Conservation (phyloP, 2,888 invertebrate species). For the Xestia rhomboidea region DNA sequence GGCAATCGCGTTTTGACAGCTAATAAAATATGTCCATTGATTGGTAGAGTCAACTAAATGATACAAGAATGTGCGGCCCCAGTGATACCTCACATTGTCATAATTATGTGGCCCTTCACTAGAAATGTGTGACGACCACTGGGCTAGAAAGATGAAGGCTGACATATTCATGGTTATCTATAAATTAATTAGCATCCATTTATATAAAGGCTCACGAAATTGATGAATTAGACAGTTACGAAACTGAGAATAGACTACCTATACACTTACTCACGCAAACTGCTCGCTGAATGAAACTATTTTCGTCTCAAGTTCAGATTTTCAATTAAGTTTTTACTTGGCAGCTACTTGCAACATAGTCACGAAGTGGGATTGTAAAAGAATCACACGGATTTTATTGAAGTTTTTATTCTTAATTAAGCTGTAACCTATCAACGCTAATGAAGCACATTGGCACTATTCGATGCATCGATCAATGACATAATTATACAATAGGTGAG, state of each 20-base stretch:
- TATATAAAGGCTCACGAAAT: not conserved
- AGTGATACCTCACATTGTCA: too few relatives aligned
- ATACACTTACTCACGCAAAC: not conserved
- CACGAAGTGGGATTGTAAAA: conserved; percentile 28
- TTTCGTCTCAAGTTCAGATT: conserved; percentile 46
- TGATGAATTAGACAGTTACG: not conserved
- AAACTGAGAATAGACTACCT: not conserved
- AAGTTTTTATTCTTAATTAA: conserved; percentile 10
- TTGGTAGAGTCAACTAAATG: too few relatives aligned
- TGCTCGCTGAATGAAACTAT: conserved; percentile 5
- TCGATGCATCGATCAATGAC: not conserved
- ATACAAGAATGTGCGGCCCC: too few relatives aligned
- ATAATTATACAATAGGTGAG: conserved; percentile 1
- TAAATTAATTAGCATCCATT: not conserved
- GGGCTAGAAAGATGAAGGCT: not conserved
- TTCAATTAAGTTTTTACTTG: conserved; percentile 35
- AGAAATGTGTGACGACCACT: too few relatives aligned
- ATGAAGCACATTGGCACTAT: not conserved
- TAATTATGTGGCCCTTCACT: too few relatives aligned
- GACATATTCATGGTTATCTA: not conserved
- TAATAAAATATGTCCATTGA: too few relatives aligned
- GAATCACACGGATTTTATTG: conserved; percentile 31
- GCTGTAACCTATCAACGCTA: conserved; percentile 8
- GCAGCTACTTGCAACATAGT: conserved; percentile 21
- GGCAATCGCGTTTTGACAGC: too few relatives aligned